A percentile compares a stretch with the other conserved stretches of the same genome.
Evolutionary conservation across 1,140 invertebrate genomes (phyloP).

Genomic region (Sminthurinus signatus): DNA sequence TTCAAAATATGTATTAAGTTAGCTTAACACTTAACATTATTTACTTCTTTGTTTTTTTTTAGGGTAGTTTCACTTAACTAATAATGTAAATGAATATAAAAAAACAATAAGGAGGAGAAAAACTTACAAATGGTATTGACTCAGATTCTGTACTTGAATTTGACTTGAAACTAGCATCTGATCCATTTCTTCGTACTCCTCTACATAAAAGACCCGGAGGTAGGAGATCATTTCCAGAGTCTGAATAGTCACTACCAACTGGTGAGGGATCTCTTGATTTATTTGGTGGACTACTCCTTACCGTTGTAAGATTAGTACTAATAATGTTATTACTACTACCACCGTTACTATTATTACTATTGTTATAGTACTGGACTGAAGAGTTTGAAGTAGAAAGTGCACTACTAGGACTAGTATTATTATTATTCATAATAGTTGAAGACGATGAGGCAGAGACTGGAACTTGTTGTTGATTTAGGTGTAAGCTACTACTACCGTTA

Average conservation of each 20-base stretch:
- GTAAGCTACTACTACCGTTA: background rate
- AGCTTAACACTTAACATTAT: no score
- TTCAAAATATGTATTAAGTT: no score
- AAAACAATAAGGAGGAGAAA: no score
- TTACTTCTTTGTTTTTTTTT: no score
- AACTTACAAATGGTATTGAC: constrained; percentile 94
- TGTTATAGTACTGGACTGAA: constrained; percentile 3
- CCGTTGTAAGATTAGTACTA: background rate
- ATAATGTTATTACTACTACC: background rate
- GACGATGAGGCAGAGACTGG: background rate
- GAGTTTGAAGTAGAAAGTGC: constrained; percentile 8
- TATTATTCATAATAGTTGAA: background rate
- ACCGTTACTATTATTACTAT: background rate
- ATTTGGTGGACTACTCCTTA: constrained; percentile 29
- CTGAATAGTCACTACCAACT: constrained; percentile 35
- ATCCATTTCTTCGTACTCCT: constrained; percentile 56
- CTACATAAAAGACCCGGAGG: constrained; percentile 25
- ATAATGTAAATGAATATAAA: no score
- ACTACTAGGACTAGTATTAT: constrained; percentile 5
- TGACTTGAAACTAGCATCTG: constrained; percentile 80
- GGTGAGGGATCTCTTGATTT: constrained; percentile 39
- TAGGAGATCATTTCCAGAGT: constrained; percentile 31
- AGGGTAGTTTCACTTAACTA: no score
- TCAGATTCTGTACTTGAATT: constrained; percentile 91
- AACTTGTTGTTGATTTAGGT: background rate